These are phyloP conservation scores for Zosterops hypoxanthus DNA, from an alignment of 2,113 vertebrate species.

Conservation along the genomic window DNA sequence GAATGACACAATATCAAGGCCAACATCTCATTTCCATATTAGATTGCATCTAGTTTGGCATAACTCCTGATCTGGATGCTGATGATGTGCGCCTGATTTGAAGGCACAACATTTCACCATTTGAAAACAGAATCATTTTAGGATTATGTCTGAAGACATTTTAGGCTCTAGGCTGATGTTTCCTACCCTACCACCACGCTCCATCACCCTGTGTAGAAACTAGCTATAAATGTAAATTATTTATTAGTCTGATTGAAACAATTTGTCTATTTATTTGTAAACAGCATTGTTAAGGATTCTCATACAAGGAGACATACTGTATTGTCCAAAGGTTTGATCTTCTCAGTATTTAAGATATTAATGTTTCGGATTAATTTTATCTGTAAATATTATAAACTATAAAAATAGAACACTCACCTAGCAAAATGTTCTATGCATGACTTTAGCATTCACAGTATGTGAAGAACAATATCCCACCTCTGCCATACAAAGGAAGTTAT, in stretches of 20 bases:
- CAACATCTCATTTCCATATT: constrained; percentile 94
- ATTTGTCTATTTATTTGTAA: not conserved
- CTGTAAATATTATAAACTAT: not conserved
- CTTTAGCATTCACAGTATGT: not conserved
- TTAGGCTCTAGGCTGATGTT: constrained; percentile 23
- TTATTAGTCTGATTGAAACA: constrained; percentile 41
- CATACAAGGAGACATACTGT: not conserved
- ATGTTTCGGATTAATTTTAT: not conserved
- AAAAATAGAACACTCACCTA: not conserved
- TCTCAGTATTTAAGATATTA: not conserved
- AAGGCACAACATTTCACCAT: constrained; percentile 66
- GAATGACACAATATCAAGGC: constrained; percentile 86
- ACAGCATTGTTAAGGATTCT: not conserved
- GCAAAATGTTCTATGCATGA: not conserved
- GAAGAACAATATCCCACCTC: not conserved
- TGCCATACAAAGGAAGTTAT: constrained; percentile 30
- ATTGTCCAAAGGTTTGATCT: not conserved
- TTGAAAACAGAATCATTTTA: constrained; percentile 62
- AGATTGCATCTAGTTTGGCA: constrained; percentile 91
- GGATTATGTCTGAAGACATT: constrained; percentile 53
- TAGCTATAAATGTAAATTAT: constrained; percentile 36
- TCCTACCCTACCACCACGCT: not conserved
- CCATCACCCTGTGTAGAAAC: constrained; percentile 1
- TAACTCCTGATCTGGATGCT: constrained; percentile 77
- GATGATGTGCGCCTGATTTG: constrained; percentile 70